Base-by-base conservation (phyloP, 2,797 vertebrate species). In the Ciconia nigra region DNA sequence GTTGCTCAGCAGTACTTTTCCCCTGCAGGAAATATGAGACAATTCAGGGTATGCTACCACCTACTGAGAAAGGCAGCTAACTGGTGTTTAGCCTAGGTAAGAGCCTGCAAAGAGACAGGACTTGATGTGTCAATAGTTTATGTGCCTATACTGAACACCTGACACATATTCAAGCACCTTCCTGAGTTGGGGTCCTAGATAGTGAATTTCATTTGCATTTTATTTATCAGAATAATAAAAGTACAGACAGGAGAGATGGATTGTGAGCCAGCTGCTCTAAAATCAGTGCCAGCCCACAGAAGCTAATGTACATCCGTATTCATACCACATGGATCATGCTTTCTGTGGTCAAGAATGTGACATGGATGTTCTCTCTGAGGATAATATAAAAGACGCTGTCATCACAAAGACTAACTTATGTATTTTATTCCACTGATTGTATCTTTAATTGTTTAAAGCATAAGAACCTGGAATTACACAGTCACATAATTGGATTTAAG, bases 401-500 rank as follows among this genome's bases (percentile, higher is more conserved):
- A 78, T 59, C 74, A 83, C 47, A 87, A 90, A 86, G 55, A 63
- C 41, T 74, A 67, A 70, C 87, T 70, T 16, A 57, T 55, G 20
- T 61, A 59, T 77, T 96, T 96, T 93, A 88, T 92, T 96, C 9
- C 49, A 92, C 26, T 87, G 74, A 96, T 93, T 93, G 71, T 61
- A 74, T 49, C 90, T 89, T 94, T 93, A 91, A 73, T 92, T 82
- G 31, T 57, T 97, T 85, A 59, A 82, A 93, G 46, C 57, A 65
- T 47, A 88, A 74, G 59, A 93, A 77, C 61, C 70, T 87, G 65
- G 55, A 87, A 76, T 79, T 83, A 74, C 62, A 79, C 4, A 65
- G 79, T 87, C 55, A 85, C 87, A 87, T 95, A 95, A 97, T 76
- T 93, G n/a, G 63, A 95, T 93, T 93, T 97, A 94, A 95, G 96